These are phyloP conservation scores for Phylloscopus whistleri DNA, from an alignment of 2,113 vertebrate species.

Conservation along the genomic window DNA sequence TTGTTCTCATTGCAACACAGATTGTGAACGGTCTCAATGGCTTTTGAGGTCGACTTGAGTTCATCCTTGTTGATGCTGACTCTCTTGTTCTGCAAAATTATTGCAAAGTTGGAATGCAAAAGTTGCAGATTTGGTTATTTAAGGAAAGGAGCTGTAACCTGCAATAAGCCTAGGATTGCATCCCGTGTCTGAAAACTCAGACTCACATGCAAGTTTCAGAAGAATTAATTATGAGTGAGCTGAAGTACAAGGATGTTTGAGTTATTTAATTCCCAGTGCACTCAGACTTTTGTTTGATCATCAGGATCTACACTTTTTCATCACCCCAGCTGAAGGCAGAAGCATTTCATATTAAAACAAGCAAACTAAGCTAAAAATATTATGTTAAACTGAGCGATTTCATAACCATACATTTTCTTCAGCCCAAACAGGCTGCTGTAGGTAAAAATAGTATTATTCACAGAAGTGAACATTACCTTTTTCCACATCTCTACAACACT, in stretches of 20 bases:
- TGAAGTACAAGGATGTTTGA: not conserved
- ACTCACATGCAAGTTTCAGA: not conserved
- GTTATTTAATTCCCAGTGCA: not conserved
- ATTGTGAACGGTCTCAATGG: slow-evolving; percentile 93
- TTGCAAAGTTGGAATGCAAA: not conserved
- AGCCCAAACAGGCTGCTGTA: not conserved
- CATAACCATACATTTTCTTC: not conserved
- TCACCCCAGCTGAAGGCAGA: not conserved
- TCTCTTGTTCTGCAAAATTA: slow-evolving; percentile 86
- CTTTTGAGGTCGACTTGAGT: slow-evolving; percentile 94
- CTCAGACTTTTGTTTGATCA: not conserved
- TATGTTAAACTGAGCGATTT: not conserved
- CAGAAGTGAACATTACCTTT: slow-evolving; percentile 77
- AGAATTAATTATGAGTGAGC: not conserved
- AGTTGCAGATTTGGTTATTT: not conserved
- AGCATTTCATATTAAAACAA: not conserved
- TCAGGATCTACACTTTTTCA: not conserved
- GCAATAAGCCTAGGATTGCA: not conserved
- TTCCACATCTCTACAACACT: slow-evolving; percentile 99
- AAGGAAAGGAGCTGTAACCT: not conserved
- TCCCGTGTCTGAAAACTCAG: not conserved
- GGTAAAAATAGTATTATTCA: not conserved
- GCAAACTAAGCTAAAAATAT: not conserved
- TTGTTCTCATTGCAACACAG: slow-evolving; percentile 99
- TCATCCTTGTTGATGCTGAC: slow-evolving; percentile 98